Percentiles rank a stretch among this genome's conserved stretches.
Conservation (phyloP, 1,140 invertebrate species). For the Luehdorfia chinensis region DNA sequence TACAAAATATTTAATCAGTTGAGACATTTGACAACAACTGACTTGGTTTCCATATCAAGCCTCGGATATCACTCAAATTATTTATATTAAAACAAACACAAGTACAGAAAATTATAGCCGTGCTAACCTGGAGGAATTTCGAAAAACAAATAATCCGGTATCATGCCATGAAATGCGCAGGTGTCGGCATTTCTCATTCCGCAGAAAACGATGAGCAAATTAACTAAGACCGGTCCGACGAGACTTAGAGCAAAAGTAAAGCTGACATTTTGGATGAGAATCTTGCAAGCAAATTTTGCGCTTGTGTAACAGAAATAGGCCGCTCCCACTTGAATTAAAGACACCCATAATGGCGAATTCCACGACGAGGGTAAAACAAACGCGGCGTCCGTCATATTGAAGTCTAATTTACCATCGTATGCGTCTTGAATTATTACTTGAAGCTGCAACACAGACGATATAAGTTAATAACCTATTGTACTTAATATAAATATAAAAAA, state of each 20-base stretch:
- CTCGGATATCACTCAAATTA: too few relatives aligned
- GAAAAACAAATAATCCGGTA: conserved; percentile 94
- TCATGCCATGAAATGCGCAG: conserved; percentile 88
- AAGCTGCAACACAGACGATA: too few relatives aligned
- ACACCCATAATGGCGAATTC: conserved; percentile 84
- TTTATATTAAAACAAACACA: conserved; percentile 8
- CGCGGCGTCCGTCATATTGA: conserved; percentile 81
- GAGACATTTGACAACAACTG: too few relatives aligned
- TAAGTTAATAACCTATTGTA: too few relatives aligned
- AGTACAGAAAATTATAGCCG: too few relatives aligned
- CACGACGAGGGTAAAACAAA: conserved; percentile 80
- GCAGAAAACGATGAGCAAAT: conserved; percentile 91
- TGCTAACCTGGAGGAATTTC: conserved; percentile 88
- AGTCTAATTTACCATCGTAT: conserved; percentile 81
- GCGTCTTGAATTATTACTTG: conserved; percentile 73
- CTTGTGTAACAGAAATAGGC: conserved; percentile 92
- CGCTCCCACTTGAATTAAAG: conserved; percentile 87
- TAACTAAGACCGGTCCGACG: conserved; percentile 92
- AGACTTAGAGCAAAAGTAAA: conserved; percentile 96
- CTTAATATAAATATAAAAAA: too few relatives aligned
- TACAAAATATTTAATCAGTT: too few relatives aligned
- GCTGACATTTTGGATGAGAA: conserved; percentile 96
- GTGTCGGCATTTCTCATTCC: conserved; percentile 89
- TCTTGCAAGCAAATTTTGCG: conserved; percentile 96
- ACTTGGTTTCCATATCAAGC: too few relatives aligned